Base-by-base conservation (phyloP, 2,113 vertebrate genomes). In the Dryoscopus gambensis region DNA sequence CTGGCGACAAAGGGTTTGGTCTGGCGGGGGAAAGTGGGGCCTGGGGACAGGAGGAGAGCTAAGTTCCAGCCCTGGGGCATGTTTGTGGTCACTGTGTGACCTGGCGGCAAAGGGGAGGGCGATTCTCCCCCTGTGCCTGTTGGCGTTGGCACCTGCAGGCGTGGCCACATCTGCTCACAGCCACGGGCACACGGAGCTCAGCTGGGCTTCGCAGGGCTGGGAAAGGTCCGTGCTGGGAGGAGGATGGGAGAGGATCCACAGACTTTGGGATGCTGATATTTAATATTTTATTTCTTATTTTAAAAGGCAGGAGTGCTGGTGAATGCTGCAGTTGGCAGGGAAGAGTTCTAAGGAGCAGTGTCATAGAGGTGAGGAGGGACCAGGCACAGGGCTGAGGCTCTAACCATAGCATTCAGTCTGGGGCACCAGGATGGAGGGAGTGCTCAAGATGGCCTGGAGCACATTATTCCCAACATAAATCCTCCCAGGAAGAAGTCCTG, bases 291-390 rank as follows among this genome's bases (percentile, higher is more conserved):
- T 11, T 70, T n/a, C 8, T 30, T 50, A 13, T 53, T 67, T 70
- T 0, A 40, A 69, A 65, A 47, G 28, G 42, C 17, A 35, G 56
- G 17, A 53, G 50, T 0, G 0, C 40, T 60, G 49, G 10, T 60
- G 78, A 44, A 24, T 27, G 60, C 79, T 88, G 69, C 35, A 49
- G 59, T 5, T 64, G 73, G 19, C 49, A 49, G 55, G 67, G 40
- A 39, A 42, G 49, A 63, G 52, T 33, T 68, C 60, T 14, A 33
- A 46, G 67, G 14, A 84, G 76, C 84, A 39, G 42, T 4, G 57
- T 1, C 0, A 7, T 30, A 37, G 27, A 37, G 46, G 18, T 42
- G 49, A 55, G 76, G 4, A 76, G 63, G 18, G 40, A 60, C 7
- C 75, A 63, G 39, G 33, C 35, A 6, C 25, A 10, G 46, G 27